Conservation (phyloP, 2,113 vertebrate genomes). For the Tragulus kanchil region DNA sequence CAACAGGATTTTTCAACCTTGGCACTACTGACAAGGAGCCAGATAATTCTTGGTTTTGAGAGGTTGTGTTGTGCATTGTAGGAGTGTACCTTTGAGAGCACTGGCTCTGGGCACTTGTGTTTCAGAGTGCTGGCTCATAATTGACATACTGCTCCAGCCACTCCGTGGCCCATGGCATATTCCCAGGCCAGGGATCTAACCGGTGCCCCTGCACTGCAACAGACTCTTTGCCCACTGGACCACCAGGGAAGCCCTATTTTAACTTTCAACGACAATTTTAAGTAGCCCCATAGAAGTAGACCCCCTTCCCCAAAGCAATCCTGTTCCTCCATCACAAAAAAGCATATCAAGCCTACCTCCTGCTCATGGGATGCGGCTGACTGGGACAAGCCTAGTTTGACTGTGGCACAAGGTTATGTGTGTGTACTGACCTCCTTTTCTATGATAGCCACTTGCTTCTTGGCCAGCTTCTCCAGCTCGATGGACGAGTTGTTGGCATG, state of each 20-base stretch:
- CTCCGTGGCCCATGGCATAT: too few relatives aligned
- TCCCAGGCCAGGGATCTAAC: too few relatives aligned
- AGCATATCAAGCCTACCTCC: not conserved
- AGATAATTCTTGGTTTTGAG: not conserved
- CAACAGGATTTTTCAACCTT: not conserved
- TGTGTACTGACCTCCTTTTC: constrained; percentile 95
- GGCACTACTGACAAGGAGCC: not conserved
- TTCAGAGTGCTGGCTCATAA: too few relatives aligned
- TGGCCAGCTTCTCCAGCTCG: constrained; percentile 99
- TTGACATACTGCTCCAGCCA: too few relatives aligned
- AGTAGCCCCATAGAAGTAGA: not conserved
- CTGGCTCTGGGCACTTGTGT: too few relatives aligned
- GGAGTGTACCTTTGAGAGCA: too few relatives aligned
- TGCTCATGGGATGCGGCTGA: not conserved
- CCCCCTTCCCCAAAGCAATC: not conserved
- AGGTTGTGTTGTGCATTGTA: not conserved
- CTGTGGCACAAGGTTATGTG: fast-evolving
- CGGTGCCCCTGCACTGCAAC: too few relatives aligned
- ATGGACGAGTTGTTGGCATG: constrained; percentile 99
- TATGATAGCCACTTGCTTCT: constrained; percentile 96
- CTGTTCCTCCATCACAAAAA: not conserved
- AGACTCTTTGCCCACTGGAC: too few relatives aligned
- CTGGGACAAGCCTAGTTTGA: not conserved
- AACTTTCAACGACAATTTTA: not conserved
- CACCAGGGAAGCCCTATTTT: not conserved